Evolutionary conservation across 2,888 invertebrate genomes (phyloP), one percentile per base, ranked within the genome.

Genomic region (Nesidiocoris tenuis): DNA sequence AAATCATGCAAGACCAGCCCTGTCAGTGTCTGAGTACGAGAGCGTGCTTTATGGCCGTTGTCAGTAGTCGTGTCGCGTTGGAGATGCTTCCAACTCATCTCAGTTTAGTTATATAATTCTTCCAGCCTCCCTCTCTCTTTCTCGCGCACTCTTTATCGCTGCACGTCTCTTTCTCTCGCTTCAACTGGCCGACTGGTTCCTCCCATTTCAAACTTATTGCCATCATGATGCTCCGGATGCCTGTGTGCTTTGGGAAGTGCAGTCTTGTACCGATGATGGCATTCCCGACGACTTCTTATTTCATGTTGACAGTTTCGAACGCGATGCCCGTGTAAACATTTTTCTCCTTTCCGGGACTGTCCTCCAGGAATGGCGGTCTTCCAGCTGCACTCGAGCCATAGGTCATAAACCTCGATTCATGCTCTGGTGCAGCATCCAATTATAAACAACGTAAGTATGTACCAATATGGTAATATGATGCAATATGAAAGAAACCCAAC

Each of bases 21-120:
- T 16, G 39, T n/a, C 17, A 59, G 59, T 19, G 59, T n/a, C 59
- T 18, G 3, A 18, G 19, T n/a, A n/a, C n/a, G 18, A 17, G 55
- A 17, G 54, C 68, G 68, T 75, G 75, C 75, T 75, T 75, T 75
- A 75, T 75, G 56, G 75, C 59, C 59, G 68, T 75, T 61, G 75
- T 63, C 75, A 74, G 65, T 57, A 54, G 72, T 61, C 64, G 39
- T 23, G 65, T 64, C 64, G 74, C 74, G 64, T 65, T 39, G 39
- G 39, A 39, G 39, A 39, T 39, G 39, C 39, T 39, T 39, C 39
- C 39, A 39, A 39, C 39, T 39, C 39, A 39, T 39, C 39, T 39
- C 39, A 39, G 39, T 64, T 72, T 61, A 72, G 72, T 72, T 72
- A 72, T 39, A 72, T 72, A 63, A 72, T 72, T 63, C 72, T 63